phyloP scores from a whole-genome alignment of 2,113 vertebrate genomes.

The Ageneiosus marmoratus region DNA sequence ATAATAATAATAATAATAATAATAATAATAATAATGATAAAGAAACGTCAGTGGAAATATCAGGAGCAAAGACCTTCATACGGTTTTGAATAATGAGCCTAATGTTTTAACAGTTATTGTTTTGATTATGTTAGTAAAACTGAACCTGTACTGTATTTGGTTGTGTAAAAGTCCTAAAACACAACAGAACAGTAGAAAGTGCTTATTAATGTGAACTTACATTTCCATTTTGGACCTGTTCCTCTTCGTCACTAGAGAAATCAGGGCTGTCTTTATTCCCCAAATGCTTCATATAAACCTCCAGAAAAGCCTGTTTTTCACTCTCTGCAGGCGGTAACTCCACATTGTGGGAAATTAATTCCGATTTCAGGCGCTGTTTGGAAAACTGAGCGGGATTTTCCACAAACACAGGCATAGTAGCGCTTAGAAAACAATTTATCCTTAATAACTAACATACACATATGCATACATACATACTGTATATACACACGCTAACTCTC shows the following conservation, averaged over 20 bases:
- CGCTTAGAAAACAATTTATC: neutral
- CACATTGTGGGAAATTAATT: constrained; percentile 70
- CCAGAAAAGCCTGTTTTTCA: constrained; percentile 68
- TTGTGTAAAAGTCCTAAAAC: too few species aligned
- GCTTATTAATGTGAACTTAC: constrained; percentile 63
- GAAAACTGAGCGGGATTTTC: constrained; percentile 67
- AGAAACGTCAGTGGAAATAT: too few species aligned
- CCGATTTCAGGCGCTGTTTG: constrained; percentile 68
- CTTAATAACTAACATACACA: neutral
- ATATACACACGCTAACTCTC: neutral
- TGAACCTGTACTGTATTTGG: too few species aligned
- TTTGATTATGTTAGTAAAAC: too few species aligned
- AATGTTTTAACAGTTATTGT: too few species aligned
- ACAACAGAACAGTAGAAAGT: too few species aligned
- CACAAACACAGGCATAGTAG: constrained; percentile 68
- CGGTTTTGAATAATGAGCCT: too few species aligned
- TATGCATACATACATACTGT: too few species aligned
- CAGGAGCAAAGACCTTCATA: too few species aligned
- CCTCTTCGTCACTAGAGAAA: constrained; percentile 80
- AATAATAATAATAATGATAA: too few species aligned
- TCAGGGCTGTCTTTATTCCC: constrained; percentile 56
- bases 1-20: too few species aligned
- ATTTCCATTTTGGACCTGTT: constrained; percentile 47
- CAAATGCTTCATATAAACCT: constrained; percentile 67
- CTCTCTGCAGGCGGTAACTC: constrained; percentile 64